These are phyloP conservation scores for Oxygymnocypris stewartii DNA, from an alignment of 2,113 vertebrate species.

Conservation along the genomic window DNA sequence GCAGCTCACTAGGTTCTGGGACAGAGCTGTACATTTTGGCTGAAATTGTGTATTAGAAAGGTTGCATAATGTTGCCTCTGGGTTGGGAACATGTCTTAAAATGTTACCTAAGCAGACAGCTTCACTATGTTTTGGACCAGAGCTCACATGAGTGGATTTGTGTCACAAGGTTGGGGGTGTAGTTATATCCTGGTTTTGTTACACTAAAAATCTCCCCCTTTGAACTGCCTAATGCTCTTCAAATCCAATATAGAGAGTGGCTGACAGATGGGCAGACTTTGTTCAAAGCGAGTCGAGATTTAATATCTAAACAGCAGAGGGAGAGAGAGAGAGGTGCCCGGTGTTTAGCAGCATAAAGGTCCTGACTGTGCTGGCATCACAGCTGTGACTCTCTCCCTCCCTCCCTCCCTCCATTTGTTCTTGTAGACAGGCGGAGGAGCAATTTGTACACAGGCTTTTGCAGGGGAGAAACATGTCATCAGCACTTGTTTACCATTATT, in stretches of 20 bases:
- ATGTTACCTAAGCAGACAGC: neutral
- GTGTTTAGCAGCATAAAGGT: conserved; percentile 60
- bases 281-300: conserved; percentile 67
- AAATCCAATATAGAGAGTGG: conserved; percentile 58
- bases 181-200: conserved; percentile 54
- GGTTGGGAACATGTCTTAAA: neutral
- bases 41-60: neutral
- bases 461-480: conserved; percentile 60
- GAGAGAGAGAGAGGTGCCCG: conserved; percentile 55
- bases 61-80: conserved; percentile 5
- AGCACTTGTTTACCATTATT: conserved; percentile 65
- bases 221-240: conserved; percentile 55
- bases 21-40: neutral
- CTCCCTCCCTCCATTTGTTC: conserved; percentile 46
- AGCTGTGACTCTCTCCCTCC: conserved; percentile 64
- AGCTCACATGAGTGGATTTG: conserved; percentile 24
- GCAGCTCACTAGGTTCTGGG: neutral
- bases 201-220: conserved; percentile 58
- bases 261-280: conserved; percentile 67
- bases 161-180: conserved; percentile 15
- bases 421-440: conserved; percentile 51
- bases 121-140: neutral
- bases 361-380: conserved; percentile 65
- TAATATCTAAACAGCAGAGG: conserved; percentile 70
- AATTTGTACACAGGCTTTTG: conserved; percentile 58